Percentiles rank a stretch among this genome's conserved stretches.
Conservation (phyloP, 2,113 vertebrate genomes). For the Bombycilla garrulus region DNA sequence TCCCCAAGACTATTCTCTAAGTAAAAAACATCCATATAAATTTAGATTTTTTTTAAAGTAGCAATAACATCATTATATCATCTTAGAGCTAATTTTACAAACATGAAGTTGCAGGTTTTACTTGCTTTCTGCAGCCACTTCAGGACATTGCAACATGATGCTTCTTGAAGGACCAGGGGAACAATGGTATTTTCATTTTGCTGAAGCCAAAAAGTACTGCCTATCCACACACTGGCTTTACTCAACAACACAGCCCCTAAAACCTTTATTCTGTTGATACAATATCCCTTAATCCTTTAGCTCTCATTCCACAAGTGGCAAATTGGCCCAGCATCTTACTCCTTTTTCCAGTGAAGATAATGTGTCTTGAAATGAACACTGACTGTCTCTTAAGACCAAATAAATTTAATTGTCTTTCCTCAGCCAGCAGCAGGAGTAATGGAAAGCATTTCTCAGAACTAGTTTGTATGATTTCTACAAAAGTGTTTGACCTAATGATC, state of each 20-base stretch:
- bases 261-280: not conserved
- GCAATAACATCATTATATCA: not conserved
- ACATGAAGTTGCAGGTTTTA: not conserved
- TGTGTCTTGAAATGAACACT: not conserved
- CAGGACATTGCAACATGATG: not conserved
- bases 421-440: not conserved
- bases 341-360: not conserved
- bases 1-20: not conserved
- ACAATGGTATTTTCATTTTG: not conserved
- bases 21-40: not conserved
- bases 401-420: not conserved
- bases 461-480: slow-evolving; percentile 8
- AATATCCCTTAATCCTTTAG: not conserved
- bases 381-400: not conserved
- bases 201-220: not conserved
- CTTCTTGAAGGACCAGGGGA: not conserved
- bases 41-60: not conserved
- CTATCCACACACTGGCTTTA: not conserved
- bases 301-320: not conserved
- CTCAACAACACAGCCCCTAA: not conserved
- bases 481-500: not conserved
- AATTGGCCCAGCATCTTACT: not conserved
- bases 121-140: not conserved
- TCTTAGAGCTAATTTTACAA: not conserved
- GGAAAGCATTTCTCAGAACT: slow-evolving; percentile 1